A percentile compares a stretch with the other conserved stretches of the same genome.
These are phyloP conservation scores for Drosophila mercatorum DNA, from an alignment of 2,888 invertebrate genomes.

Conservation along the genomic window DNA sequence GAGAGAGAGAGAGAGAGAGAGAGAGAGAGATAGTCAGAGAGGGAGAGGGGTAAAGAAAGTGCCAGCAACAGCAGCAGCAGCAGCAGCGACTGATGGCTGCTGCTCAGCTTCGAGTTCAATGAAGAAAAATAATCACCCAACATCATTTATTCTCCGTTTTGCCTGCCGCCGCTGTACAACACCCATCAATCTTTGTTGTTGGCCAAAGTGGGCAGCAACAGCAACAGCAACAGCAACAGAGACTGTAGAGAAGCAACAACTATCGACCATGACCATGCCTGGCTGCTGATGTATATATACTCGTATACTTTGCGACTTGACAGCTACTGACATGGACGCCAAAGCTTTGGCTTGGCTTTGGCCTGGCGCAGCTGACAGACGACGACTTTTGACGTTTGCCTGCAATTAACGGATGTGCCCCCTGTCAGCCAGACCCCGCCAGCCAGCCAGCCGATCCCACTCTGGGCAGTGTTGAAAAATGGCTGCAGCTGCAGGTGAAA, in stretches of 20 bases:
- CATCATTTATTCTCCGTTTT: conserved; percentile 83
- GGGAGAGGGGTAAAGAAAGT: conserved; percentile 7
- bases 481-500: conserved; percentile 66
- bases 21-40: conserved; percentile 4
- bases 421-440: conserved; percentile 5
- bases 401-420: conserved; percentile 81
- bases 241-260: conserved; percentile 48
- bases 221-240: conserved; percentile 17
- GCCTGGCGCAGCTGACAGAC: conserved; percentile 72
- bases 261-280: conserved; percentile 71
- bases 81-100: conserved; percentile 28
- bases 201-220: conserved; percentile 66
- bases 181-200: conserved; percentile 82
- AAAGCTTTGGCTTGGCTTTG: conserved; percentile 47
- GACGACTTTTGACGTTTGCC: conserved; percentile 83
- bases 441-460: background rate
- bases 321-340: conserved; percentile 71
- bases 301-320: conserved; percentile 61
- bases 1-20: background rate
- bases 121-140: conserved; percentile 84
- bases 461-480: conserved; percentile 72
- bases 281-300: conserved; percentile 28
- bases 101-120: conserved; percentile 72
- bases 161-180: conserved; percentile 77
- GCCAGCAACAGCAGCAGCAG: conserved; percentile 7